Conservation (phyloP, 2,797 vertebrate genomes). For the Gymnopithys bicolor region DNA sequence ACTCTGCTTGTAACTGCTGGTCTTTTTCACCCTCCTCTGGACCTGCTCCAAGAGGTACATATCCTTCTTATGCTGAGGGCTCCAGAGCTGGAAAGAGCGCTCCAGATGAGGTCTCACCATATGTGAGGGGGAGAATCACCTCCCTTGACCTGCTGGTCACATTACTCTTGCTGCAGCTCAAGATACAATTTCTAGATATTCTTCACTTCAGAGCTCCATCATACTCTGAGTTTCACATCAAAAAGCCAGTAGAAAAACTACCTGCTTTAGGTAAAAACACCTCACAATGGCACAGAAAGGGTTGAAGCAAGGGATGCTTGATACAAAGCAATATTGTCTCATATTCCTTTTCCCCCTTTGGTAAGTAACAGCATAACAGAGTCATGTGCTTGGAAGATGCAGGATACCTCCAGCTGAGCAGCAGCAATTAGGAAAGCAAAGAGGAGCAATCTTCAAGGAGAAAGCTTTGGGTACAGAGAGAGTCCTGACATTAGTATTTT, state of each 20-base stretch:
- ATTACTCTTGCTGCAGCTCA: neutral
- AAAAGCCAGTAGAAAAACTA: neutral
- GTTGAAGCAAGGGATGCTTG: neutral
- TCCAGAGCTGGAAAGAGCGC: neutral
- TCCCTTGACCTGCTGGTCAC: accelerated
- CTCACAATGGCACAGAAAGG: neutral
- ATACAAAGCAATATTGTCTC: neutral
- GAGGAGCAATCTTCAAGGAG: constrained; percentile 64
- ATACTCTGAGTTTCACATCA: accelerated
- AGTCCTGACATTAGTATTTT: constrained; percentile 43
- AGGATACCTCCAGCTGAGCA: constrained; percentile 54
- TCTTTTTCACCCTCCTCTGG: neutral
- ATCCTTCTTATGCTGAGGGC: neutral
- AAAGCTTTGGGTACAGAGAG: constrained; percentile 56
- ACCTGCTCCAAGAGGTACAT: neutral
- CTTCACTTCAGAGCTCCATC: neutral
- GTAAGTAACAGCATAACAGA: constrained; percentile 51
- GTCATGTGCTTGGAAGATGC: constrained; percentile 39
- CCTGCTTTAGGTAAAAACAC: accelerated
- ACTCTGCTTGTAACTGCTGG: neutral
- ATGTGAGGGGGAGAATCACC: accelerated
- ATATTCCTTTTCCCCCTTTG: neutral
- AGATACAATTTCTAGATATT: neutral
- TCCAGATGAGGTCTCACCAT: neutral
- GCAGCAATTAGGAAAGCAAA: constrained; percentile 64